A percentile compares a stretch with the other conserved stretches of the same genome.
phyloP scores from a whole-genome alignment of 2,113 vertebrate genomes.

The Glaucidium brasilianum region DNA sequence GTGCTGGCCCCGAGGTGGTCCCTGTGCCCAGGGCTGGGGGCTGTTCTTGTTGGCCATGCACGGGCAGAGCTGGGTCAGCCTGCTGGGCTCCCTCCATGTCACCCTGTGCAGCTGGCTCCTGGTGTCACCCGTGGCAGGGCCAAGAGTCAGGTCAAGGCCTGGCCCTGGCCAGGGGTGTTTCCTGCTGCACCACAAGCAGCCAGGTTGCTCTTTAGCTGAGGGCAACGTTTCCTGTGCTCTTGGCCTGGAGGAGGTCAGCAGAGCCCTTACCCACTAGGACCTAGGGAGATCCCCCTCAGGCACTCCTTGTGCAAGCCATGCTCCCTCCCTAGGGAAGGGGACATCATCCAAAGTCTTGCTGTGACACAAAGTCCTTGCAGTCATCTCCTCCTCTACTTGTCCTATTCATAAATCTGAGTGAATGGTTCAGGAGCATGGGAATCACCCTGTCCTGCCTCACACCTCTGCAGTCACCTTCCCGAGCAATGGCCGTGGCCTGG shows the following conservation, averaged over 20 bases:
- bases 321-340: not conserved
- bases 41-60: too few species aligned
- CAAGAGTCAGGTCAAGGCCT: not conserved
- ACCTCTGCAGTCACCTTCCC: not conserved
- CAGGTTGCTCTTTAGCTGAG: not conserved
- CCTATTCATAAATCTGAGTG: not conserved
- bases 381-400: not conserved
- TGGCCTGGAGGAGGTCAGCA: not conserved
- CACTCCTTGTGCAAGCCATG: not conserved
- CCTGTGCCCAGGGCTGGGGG: too few species aligned
- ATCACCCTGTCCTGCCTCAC: not conserved
- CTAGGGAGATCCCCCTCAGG: accelerated
- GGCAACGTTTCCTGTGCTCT: not conserved
- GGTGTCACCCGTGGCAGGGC: not conserved
- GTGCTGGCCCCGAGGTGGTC: not conserved
- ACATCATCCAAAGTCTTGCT: not conserved
- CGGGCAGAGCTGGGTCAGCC: not conserved
- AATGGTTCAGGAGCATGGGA: not conserved
- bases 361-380: not conserved
- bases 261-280: not conserved
- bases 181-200: not conserved
- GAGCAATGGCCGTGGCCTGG: not conserved
- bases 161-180: not conserved
- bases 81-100: not conserved
- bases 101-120: too few species aligned